phyloP scores from a whole-genome alignment of 64 coral and sea anemone genomes.

The Montipora foliosa region DNA sequence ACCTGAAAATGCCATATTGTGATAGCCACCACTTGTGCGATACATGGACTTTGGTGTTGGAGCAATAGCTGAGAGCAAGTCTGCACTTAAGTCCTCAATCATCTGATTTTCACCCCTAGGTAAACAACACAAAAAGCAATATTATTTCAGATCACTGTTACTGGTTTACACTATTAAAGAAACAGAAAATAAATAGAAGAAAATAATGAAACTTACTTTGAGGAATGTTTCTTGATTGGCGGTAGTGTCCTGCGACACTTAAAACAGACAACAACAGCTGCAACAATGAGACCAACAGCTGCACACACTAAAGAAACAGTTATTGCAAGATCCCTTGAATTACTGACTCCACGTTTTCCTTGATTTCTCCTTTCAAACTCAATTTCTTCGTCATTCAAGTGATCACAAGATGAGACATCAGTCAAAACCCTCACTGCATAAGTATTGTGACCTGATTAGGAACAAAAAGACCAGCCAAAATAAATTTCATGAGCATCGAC shows the following conservation, averaged over 20 bases:
- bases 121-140: not conserved
- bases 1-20: constrained; percentile 86
- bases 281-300: constrained; percentile 66
- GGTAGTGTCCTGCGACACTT: constrained; percentile 67
- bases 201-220: constrained; percentile 56
- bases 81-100: constrained; percentile 87
- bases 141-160: too few species aligned
- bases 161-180: not conserved
- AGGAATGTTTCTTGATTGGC: constrained; percentile 62
- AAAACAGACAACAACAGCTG: constrained; percentile 79
- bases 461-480: not conserved
- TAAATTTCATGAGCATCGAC: too few species aligned
- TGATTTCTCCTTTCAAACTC: not conserved
- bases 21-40: constrained; percentile 87
- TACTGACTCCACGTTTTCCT: not conserved
- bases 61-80: constrained; percentile 91
- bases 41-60: constrained; percentile 99
- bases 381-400: not conserved
- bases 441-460: constrained; percentile 58
- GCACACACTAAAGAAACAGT: constrained; percentile 80
- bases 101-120: constrained; percentile 88
- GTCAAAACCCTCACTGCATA: constrained; percentile 62
- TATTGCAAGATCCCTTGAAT: constrained; percentile 66
- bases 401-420: constrained; percentile 57
- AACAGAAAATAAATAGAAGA: not conserved